Percentiles rank a stretch among this genome's conserved stretches.
These are phyloP conservation scores for Brachionus koreanus DNA, from an alignment of 1,140 invertebrate species.

Conservation along the genomic window DNA sequence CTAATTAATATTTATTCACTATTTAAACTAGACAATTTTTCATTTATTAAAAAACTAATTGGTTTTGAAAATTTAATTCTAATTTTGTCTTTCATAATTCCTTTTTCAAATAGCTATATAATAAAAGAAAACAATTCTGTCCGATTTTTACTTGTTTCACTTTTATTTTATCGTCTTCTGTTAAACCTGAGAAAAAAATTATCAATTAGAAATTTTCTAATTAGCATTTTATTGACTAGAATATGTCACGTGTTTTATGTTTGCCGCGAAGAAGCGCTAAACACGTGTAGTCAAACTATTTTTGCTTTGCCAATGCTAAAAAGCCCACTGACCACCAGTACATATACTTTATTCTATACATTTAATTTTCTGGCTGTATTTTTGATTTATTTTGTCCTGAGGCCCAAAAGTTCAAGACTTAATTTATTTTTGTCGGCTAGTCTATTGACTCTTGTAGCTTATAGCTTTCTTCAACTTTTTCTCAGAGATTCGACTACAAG, in stretches of 20 bases:
- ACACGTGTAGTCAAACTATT: not conserved
- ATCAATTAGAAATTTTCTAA: not conserved
- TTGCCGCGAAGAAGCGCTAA: slow-evolving; percentile 28
- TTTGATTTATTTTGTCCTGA: not conserved
- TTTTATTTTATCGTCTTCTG: not conserved
- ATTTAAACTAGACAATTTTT: not conserved
- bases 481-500: not conserved
- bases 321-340: not conserved
- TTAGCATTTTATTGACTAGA: not conserved
- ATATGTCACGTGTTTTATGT: slow-evolving; percentile 12
- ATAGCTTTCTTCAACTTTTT: not conserved
- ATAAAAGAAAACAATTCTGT: slow-evolving; percentile 27
- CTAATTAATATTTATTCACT: not conserved
- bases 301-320: not conserved
- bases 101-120: slow-evolving; percentile 28
- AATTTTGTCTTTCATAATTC: not conserved
- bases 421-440: not conserved
- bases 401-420: not conserved
- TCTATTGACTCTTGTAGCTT: not conserved
- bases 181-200: not conserved
- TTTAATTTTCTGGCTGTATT: not conserved
- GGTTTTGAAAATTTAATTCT: not conserved
- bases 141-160: not conserved
- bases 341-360: not conserved
- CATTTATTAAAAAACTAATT: not conserved